Evolutionary conservation across 2,113 vertebrate species (phyloP), one percentile per base, ranked within the genome.

Genomic region (Halcyon malimbica): DNA sequence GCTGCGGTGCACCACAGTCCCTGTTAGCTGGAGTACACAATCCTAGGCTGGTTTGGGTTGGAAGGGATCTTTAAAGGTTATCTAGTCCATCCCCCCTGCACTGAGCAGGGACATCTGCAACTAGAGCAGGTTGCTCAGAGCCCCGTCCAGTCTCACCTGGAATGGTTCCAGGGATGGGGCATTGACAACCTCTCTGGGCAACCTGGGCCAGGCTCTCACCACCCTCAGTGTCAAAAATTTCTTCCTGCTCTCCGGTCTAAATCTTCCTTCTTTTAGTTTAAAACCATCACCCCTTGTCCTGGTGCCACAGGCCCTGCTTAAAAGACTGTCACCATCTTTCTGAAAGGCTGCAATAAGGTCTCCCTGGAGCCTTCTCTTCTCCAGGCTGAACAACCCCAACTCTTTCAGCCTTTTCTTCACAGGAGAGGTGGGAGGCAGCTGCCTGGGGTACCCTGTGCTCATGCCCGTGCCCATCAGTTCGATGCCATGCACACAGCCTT

Each of bases 401-500:
- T 69, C 46, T 25, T 25, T 50, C 46, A 70, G 46, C 11, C 46
- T 70, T 70, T 51, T 51, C 12, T 33, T 31, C 26, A 50, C 4
- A 21, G 48, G 54, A 25, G 46, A 39, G 19, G 10, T 39, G 41
- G 37, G 31, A 62, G 3, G 17, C 53, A 70, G 54, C 78, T 26
- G 24, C 54, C 39, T 21, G n/a, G n/a, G 18, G 19, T 9, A 21
- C 25, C 24, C 67, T 26, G 75, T 46, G 67, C 46, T 79, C 28
- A 3, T 6, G 18, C 25, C 19, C 16, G 10, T 8, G 42, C 5
- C n/a, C 68, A 15, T 44, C 63, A 11, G 54, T 26, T 42, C 5
- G 4, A 20, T 17, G 53, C 42, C 8, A 3, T 3, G 1, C 8
- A 2, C 2, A 0, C 8, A 33, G 24, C 35, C 31, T 29, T 31